These are phyloP conservation scores for Austrofundulus limnaeus DNA, from an alignment of 2,113 vertebrate genomes.

Conservation along the genomic window DNA sequence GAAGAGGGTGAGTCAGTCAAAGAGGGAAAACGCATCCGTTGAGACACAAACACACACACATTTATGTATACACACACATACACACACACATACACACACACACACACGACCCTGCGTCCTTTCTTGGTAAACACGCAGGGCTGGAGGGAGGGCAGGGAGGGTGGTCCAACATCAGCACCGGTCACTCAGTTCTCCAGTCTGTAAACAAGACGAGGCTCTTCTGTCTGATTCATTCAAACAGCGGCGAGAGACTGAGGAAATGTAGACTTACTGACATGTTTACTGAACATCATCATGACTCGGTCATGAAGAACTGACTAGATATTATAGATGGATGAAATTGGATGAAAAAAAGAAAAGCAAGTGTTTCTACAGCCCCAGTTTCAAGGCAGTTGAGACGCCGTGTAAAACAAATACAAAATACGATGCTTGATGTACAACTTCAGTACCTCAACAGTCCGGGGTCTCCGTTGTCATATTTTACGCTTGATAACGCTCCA, in stretches of 20 bases:
- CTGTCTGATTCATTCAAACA: conserved; percentile 25
- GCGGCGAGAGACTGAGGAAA: neutral
- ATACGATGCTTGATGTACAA: too few relatives aligned
- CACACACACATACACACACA: too few relatives aligned
- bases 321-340: neutral
- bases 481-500: too few relatives aligned
- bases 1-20: conserved; percentile 66
- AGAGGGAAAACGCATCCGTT: conserved; percentile 37
- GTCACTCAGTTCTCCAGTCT: conserved; percentile 47
- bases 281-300: neutral
- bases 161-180: conserved; percentile 43
- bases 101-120: conserved; percentile 45
- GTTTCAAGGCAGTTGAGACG: too few relatives aligned
- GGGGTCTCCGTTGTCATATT: too few relatives aligned
- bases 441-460: too few relatives aligned
- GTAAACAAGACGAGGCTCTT: conserved; percentile 19
- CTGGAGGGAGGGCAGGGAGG: conserved; percentile 52
- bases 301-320: neutral
- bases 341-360: neutral
- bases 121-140: conserved; percentile 19
- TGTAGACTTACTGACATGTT: conserved; percentile 7
- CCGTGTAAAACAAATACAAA: too few relatives aligned
- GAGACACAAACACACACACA: too few relatives aligned
- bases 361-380: neutral
- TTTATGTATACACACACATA: too few relatives aligned